A percentile compares a stretch with the other conserved stretches of the same genome.
Conservation (phyloP, 2,797 vertebrate genomes). For the Lateolabrax maculatus region DNA sequence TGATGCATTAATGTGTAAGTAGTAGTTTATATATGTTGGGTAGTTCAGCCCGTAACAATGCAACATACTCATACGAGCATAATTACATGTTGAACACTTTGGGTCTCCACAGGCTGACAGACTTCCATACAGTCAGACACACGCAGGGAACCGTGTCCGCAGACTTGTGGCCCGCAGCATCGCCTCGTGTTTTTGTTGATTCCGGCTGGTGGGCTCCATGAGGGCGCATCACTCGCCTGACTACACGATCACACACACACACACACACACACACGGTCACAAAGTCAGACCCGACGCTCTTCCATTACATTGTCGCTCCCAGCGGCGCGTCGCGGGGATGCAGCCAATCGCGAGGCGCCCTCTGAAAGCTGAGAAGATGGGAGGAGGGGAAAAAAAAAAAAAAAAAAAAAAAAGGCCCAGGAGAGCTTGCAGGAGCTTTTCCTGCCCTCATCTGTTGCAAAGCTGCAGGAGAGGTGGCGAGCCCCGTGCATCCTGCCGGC, state of each 20-base stretch:
- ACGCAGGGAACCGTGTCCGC: too few relatives aligned
- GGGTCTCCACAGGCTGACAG: background rate
- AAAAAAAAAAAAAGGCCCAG: slow-evolving; percentile 54
- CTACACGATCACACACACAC: background rate
- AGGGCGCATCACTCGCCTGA: background rate
- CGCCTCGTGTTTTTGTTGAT: background rate
- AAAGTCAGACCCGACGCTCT: background rate
- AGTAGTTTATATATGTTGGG: background rate
- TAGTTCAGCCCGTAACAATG: background rate
- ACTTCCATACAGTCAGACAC: too few relatives aligned
- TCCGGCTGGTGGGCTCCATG: background rate
- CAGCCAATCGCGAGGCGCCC: slow-evolving; percentile 75
- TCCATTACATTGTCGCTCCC: background rate
- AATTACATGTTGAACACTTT: background rate
- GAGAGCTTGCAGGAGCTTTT: slow-evolving; percentile 47
- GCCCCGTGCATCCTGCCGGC: slow-evolving; percentile 44
- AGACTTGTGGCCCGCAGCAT: too few relatives aligned
- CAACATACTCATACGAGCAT: too few relatives aligned
- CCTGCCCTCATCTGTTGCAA: slow-evolving; percentile 63
- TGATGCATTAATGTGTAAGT: background rate
- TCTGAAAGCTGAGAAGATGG: slow-evolving; percentile 63
- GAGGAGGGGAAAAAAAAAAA: too few relatives aligned
- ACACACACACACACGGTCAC: background rate
- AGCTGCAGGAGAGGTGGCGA: slow-evolving; percentile 55
- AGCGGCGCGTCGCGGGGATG: slow-evolving; percentile 35